Conservation (phyloP, 2,113 vertebrate genomes). For the Petrocephalus zakoni region DNA sequence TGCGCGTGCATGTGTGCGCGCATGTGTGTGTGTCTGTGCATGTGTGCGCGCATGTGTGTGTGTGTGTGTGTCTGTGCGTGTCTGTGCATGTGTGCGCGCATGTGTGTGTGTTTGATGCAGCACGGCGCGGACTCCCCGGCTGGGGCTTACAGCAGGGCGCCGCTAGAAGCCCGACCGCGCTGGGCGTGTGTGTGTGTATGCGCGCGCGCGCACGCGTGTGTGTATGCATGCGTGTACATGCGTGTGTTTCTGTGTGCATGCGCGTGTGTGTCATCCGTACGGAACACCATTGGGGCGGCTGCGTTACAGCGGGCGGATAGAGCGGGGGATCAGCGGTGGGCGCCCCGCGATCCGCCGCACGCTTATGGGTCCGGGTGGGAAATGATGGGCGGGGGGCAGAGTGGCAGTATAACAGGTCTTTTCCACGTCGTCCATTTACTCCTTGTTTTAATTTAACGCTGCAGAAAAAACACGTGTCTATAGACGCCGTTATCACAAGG, state of each 20-base stretch:
- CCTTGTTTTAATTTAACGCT: not conserved
- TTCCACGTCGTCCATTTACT: not conserved
- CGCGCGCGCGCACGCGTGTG: too few species aligned
- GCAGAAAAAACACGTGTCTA: not conserved
- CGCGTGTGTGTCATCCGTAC: not conserved
- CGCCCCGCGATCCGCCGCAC: not conserved
- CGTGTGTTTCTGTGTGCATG: not conserved
- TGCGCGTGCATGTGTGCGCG: too few species aligned
- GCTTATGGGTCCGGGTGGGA: not conserved
- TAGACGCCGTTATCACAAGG: not conserved
- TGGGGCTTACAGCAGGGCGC: too few species aligned
- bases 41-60: too few species aligned
- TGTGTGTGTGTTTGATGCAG: not conserved
- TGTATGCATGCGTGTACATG: too few species aligned
- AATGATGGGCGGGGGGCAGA: not conserved
- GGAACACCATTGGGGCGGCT: not conserved
- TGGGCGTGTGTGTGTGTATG: too few species aligned
- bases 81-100: too few species aligned
- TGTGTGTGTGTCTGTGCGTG: too few species aligned
- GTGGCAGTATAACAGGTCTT: not conserved
- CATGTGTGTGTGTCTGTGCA: too few species aligned
- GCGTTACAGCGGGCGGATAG: not conserved
- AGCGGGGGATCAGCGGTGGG: too few species aligned
- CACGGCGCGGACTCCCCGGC: too few species aligned
- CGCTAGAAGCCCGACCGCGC: too few species aligned